Base-by-base conservation (phyloP, 1,140 invertebrate species). In the Dendrolimus kikuchii region DNA sequence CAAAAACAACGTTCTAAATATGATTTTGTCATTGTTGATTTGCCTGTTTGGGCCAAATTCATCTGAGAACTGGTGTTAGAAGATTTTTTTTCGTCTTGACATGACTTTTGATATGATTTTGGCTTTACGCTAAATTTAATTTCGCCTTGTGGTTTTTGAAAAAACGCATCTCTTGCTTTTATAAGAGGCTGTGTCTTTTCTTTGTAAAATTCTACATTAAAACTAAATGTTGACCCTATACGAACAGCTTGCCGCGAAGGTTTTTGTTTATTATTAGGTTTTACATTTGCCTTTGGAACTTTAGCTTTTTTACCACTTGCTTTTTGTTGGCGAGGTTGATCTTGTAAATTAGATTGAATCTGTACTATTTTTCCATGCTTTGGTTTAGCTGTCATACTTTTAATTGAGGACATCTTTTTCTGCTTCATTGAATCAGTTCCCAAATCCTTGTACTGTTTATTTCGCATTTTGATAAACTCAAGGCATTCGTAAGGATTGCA, bases 401-500 rank as follows among this genome's bases (percentile, higher is more conserved):
- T 23, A 1, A 49, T 48, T 57, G 38, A 51, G 37, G 39, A 23
- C 23, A 23, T 23, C 23, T 3, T 23, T 23, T 23, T 23, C 23
- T 23, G 23, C 23, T 23, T 23, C 23, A 23, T 23, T 23, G 23
- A 23, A 23, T 23, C 3, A 23, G 23, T 23, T 23, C 23, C 23
- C 1, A 23, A 23, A 39, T 49, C 54, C 44, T 57, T 49, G 36
- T 41, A 37, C 42, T 53, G 42, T 46, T 49, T 36, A 40, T 53
- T 37, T 46, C 59, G 49, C 48, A 59, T 59, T 53, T 54, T 55
- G 44, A 60, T 66, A 41, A 10, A 10, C 46, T 61, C 39, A 44
- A 59, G 38, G 51, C 60, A 63, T 43, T 63, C 47, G 53, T 63
- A 51, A 23, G 64, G 64, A 51, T 72, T 46, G 46, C 65, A 71